A percentile compares a stretch with the other conserved stretches of the same genome.
phyloP scores from a whole-genome alignment of 2,113 vertebrate species.

The Stictonetta naevosa region DNA sequence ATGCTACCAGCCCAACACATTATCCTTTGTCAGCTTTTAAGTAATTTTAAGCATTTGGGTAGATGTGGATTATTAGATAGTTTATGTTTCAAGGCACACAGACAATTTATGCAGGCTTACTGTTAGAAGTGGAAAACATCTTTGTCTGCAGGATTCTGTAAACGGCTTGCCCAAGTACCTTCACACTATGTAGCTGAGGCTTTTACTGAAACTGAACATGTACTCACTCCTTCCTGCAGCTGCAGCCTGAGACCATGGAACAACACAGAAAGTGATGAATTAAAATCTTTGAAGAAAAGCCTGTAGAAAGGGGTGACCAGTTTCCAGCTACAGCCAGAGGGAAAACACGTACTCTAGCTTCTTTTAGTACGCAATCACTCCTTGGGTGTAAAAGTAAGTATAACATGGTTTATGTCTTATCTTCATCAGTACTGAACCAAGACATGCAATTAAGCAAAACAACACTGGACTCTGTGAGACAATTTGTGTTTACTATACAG shows the following conservation, averaged over 20 bases:
- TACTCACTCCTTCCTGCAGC: neutral
- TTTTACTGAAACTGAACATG: neutral
- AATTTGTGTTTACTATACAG: slow-evolving; percentile 13
- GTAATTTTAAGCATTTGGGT: neutral
- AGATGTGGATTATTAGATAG: neutral
- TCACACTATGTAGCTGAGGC: neutral
- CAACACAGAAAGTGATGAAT: neutral
- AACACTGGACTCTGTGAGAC: neutral
- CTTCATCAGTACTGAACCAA: neutral
- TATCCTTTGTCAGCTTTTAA: neutral
- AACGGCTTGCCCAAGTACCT: neutral
- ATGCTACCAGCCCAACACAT: neutral
- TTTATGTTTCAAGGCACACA: neutral
- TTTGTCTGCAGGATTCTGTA: neutral
- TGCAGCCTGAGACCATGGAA: neutral
- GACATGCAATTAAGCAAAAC: slow-evolving; percentile 37
- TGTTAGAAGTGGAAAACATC: neutral
- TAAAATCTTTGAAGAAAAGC: neutral
- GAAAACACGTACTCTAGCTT: neutral
- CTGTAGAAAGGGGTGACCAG: neutral
- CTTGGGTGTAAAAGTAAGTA: neutral
- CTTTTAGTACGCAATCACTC: neutral
- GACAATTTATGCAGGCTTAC: neutral
- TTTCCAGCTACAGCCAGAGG: neutral
- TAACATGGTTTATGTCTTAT: neutral